These are phyloP conservation scores for Delia radicum DNA, from an alignment of 1,140 invertebrate genomes.

Conservation along the genomic window DNA sequence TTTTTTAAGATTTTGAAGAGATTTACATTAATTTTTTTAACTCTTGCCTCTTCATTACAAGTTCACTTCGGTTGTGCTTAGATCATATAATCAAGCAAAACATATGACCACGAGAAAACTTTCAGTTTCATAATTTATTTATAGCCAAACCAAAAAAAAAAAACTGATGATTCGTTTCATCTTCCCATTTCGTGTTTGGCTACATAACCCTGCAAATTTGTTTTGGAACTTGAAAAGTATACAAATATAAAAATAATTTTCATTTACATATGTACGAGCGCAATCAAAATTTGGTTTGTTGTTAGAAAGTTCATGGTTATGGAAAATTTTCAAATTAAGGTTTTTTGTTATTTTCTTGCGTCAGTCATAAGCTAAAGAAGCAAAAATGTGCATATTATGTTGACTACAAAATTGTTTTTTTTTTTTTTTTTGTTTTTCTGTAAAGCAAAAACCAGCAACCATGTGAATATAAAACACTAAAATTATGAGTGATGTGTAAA, in stretches of 20 bases:
- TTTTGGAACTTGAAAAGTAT: neutral
- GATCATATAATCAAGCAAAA: no score
- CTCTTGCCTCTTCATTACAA: no score
- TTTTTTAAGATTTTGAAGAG: no score
- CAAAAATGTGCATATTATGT: neutral
- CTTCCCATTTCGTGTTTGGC: neutral
- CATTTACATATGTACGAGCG: neutral
- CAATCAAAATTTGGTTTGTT: neutral
- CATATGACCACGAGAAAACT: neutral
- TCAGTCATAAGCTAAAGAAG: neutral
- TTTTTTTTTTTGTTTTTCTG: no score
- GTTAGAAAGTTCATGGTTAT: constrained; percentile 3
- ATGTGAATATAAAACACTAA: neutral
- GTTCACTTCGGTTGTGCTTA: no score
- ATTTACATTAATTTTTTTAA: no score
- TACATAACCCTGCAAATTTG: neutral
- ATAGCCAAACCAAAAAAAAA: neutral
- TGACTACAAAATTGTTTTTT: neutral
- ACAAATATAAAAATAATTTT: neutral
- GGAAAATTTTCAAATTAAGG: neutral
- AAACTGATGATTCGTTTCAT: neutral
- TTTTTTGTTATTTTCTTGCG: no score
- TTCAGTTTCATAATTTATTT: neutral
- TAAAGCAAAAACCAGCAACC: neutral
- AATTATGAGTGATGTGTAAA: neutral